Evolutionary conservation across 1,140 invertebrate species (phyloP).

Genomic region (Eueides isabella): DNA sequence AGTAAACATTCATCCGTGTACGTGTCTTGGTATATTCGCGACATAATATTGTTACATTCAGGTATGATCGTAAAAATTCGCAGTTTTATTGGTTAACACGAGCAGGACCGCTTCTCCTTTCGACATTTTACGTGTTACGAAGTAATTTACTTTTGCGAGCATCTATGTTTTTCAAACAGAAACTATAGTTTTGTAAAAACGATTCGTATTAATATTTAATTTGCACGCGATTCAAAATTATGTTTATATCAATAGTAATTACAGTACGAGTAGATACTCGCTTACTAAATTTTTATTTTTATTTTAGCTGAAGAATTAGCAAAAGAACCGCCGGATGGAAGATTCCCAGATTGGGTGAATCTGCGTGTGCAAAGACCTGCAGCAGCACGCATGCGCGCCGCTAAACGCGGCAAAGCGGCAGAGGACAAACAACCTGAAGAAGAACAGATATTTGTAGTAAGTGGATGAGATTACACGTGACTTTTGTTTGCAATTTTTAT

Average conservation of each 20-base stretch:
- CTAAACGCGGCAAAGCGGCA: constrained; percentile 61
- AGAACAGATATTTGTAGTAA: constrained; percentile 67
- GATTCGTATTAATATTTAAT: constrained; percentile 30
- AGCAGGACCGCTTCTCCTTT: constrained; percentile 25
- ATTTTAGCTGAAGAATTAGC: constrained; percentile 69
- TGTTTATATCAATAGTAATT: no score
- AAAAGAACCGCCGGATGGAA: constrained; percentile 70
- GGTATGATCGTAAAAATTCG: constrained; percentile 46
- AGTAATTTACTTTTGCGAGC: constrained; percentile 50
- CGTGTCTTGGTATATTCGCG: background rate
- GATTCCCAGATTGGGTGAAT: constrained; percentile 76
- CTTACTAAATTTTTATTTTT: no score
- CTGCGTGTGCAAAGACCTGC: constrained; percentile 64
- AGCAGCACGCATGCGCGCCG: constrained; percentile 62
- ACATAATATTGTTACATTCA: background rate
- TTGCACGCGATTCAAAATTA: constrained; percentile 35
- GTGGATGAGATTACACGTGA: constrained; percentile 46
- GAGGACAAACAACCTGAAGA: constrained; percentile 44
- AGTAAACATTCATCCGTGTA: constrained; percentile 9
- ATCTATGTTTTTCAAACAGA: constrained; percentile 30
- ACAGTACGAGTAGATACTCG: no score
- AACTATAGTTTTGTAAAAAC: constrained; percentile 29
- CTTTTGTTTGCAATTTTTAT: background rate
- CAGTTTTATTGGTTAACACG: constrained; percentile 47
- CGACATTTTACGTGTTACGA: constrained; percentile 41